Conservation (phyloP, 1,140 invertebrate species). For the Neodiprion virginianus region DNA sequence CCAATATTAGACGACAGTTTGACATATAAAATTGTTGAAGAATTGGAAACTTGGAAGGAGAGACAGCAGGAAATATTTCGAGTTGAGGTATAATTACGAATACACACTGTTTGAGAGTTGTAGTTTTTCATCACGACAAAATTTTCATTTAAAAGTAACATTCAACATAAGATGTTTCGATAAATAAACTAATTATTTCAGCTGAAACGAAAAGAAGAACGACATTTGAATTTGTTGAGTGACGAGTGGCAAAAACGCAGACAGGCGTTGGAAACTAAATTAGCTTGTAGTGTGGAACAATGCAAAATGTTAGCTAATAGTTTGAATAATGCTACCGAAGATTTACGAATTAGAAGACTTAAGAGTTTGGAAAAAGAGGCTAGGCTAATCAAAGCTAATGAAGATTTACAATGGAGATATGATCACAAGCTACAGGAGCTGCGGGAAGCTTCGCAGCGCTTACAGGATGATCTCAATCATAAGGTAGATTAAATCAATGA, state of each 20-base stretch:
- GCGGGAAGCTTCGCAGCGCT: slow-evolving; percentile 43
- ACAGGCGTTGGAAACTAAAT: slow-evolving; percentile 53
- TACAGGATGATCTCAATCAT: slow-evolving; percentile 51
- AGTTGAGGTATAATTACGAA: slow-evolving; percentile 44
- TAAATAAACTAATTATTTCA: slow-evolving; percentile 24
- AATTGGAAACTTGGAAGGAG: slow-evolving; percentile 65
- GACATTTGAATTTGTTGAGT: slow-evolving; percentile 52
- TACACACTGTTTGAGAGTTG: not conserved
- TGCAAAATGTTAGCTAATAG: slow-evolving; percentile 54
- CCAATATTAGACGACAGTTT: slow-evolving; percentile 59
- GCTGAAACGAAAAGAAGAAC: slow-evolving; percentile 55
- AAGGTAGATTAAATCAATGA: slow-evolving; percentile 37
- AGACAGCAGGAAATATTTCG: slow-evolving; percentile 59
- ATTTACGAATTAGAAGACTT: slow-evolving; percentile 49
- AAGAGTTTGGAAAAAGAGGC: slow-evolving; percentile 56
- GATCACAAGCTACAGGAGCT: slow-evolving; percentile 54
- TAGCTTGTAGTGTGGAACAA: slow-evolving; percentile 49
- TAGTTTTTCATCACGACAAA: not conserved
- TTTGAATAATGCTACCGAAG: slow-evolving; percentile 54
- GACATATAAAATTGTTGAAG: slow-evolving; percentile 61
- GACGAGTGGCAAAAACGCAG: slow-evolving; percentile 57
- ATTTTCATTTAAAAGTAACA: not conserved
- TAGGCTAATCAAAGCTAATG: slow-evolving; percentile 50
- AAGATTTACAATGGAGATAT: slow-evolving; percentile 53
- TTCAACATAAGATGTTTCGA: no score